phyloP scores from a whole-genome alignment of 2,113 vertebrate species.

The Lepidiolamprologus cunningtoni region DNA sequence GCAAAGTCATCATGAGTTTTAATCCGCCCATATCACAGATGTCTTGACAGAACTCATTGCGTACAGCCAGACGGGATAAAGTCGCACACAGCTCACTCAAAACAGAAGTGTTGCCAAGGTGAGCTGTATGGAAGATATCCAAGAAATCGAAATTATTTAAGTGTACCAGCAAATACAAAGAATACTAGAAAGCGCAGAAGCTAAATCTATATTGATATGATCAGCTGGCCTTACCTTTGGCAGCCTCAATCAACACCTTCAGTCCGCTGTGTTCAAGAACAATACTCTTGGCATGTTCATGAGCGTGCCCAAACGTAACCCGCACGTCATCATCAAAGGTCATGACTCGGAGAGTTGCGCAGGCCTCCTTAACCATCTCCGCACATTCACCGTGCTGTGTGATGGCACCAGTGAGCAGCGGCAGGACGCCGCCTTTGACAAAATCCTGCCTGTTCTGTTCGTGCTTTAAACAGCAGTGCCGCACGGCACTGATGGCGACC shows the following conservation, averaged over 20 bases:
- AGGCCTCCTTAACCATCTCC: slow-evolving; percentile 73
- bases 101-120: slow-evolving; percentile 68
- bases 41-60: slow-evolving; percentile 96
- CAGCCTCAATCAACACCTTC: slow-evolving; percentile 82
- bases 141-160: not conserved
- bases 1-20: slow-evolving; percentile 77
- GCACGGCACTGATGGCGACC: slow-evolving; percentile 62
- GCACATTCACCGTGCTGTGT: slow-evolving; percentile 49
- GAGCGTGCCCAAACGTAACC: slow-evolving; percentile 85
- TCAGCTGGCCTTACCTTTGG: slow-evolving; percentile 74
- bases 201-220: not conserved
- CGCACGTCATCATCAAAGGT: slow-evolving; percentile 92
- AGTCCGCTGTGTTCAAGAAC: slow-evolving; percentile 83
- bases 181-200: not conserved
- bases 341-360: slow-evolving; percentile 80
- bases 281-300: slow-evolving; percentile 88
- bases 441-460: slow-evolving; percentile 88
- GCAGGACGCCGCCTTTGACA: slow-evolving; percentile 74
- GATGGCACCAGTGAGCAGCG: slow-evolving; percentile 69
- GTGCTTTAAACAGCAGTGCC: slow-evolving; percentile 84
- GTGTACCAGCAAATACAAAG: not conserved
- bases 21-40: slow-evolving; percentile 90
- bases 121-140: slow-evolving; percentile 61
- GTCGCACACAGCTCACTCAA: slow-evolving; percentile 87
- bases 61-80: slow-evolving; percentile 82